These are phyloP conservation scores for Metaphire vulgaris DNA, from an alignment of 1,140 invertebrate genomes.

Conservation along the genomic window DNA sequence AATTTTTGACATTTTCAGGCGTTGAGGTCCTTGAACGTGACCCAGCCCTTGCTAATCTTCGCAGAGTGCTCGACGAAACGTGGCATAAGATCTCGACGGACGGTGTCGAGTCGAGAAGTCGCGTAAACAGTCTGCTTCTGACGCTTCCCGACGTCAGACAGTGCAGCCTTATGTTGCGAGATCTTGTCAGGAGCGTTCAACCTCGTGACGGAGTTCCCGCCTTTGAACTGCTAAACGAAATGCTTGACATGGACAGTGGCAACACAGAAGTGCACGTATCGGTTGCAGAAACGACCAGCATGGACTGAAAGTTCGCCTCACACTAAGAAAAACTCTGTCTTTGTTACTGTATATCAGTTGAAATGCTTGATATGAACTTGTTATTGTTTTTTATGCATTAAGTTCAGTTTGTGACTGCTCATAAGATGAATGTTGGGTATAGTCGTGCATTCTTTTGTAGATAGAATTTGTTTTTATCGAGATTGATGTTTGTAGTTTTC, in stretches of 20 bases:
- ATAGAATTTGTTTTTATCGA: no score
- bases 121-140: not conserved
- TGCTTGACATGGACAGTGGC: not conserved
- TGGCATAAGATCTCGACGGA: not conserved
- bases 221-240: not conserved
- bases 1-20: no score
- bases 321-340: no score
- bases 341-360: no score
- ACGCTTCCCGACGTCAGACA: not conserved
- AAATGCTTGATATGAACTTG: no score
- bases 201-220: not conserved
- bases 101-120: not conserved
- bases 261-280: not conserved
- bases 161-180: not conserved
- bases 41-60: not conserved
- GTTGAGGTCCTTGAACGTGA: not conserved
- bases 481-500: no score
- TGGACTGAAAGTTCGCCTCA: no score
- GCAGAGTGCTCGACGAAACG: not conserved
- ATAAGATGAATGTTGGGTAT: no score
- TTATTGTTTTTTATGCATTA: no score
- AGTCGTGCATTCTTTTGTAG: no score
- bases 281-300: not conserved
- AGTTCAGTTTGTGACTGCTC: no score
- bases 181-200: not conserved